Evolutionary conservation across 2,797 vertebrate genomes (phyloP).

Genomic region (Tragopan temminckii): DNA sequence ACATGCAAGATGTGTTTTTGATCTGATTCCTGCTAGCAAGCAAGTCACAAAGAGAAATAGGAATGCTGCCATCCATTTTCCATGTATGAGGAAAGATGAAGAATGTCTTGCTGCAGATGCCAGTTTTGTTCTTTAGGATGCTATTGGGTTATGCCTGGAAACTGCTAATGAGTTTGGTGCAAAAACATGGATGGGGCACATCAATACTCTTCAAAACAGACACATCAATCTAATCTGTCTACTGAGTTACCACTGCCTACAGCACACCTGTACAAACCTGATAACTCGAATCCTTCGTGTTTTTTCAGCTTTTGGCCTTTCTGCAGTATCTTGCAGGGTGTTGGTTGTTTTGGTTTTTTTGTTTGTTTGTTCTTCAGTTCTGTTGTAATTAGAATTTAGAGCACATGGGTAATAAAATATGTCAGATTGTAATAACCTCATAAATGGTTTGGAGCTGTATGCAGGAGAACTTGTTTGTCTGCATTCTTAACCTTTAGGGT

Average conservation of each 20-base stretch:
- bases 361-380: not conserved
- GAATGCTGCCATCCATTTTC: not conserved
- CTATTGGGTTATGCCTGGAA: not conserved
- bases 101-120: not conserved
- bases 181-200: not conserved
- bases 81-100: not conserved
- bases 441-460: not conserved
- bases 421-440: not conserved
- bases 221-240: not conserved
- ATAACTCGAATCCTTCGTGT: not conserved
- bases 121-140: not conserved
- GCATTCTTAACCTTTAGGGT: not conserved
- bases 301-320: not conserved
- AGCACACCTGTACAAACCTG: not conserved
- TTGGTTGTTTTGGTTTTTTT: not conserved
- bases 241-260: not conserved
- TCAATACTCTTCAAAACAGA: not conserved
- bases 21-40: constrained; percentile 10
- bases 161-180: not conserved
- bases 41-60: not conserved
- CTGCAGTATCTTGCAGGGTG: not conserved
- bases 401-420: not conserved
- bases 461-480: not conserved
- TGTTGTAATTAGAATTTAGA: not conserved
- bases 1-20: constrained; percentile 24